Evolutionary conservation across 1,140 invertebrate species (phyloP), one percentile per base, ranked within the genome.

Genomic region (Drosophila jambulina): DNA sequence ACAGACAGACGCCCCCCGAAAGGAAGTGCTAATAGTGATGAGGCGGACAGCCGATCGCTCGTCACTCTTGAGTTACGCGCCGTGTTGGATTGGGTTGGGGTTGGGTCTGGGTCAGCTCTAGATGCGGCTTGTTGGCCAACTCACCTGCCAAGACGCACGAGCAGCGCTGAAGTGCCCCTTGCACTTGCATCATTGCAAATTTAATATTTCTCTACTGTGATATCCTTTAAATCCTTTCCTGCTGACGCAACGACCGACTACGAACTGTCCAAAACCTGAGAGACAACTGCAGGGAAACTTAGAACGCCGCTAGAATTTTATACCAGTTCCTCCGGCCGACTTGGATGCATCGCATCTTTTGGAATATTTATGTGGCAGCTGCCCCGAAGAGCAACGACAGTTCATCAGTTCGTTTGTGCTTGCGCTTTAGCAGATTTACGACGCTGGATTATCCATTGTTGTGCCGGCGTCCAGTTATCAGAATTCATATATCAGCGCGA

Each of bases 11-110:
- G 81, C 80, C 85, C 80, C 77, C 58, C 49, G 57, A 83, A 90
- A 85, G 85, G 85, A 90, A 90, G 81, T 90, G 85, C 78, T 90
- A 79, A 90, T 90, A 80, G 78, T 81, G 75, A 90, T 74, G 81
- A 78, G 84, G 62, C 78, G 70, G 78, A 75, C 78, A 74, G 70
- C 68, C 69, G 58, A 72, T 75, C 70, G 70, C 49, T 57, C 70
- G 70, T 75, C 78, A 84, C 82, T 81, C 40, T 86, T 85, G 82
- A 86, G 82, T 85, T 86, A 80, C 81, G 76, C 71, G 80, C 76
- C 58, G 51, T 9, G 54, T 58, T 63, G 42, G 23, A 59, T 67
- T 51, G 54, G 23, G 71, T 67, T 70, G 43, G 54, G 23, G 71
- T 61, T 70, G 54, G 62, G 51, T 67, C 42, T 51, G 62, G 62